These are phyloP conservation scores for Muscidifurax raptorellus DNA, from an alignment of 1,140 invertebrate species.

Conservation along the genomic window DNA sequence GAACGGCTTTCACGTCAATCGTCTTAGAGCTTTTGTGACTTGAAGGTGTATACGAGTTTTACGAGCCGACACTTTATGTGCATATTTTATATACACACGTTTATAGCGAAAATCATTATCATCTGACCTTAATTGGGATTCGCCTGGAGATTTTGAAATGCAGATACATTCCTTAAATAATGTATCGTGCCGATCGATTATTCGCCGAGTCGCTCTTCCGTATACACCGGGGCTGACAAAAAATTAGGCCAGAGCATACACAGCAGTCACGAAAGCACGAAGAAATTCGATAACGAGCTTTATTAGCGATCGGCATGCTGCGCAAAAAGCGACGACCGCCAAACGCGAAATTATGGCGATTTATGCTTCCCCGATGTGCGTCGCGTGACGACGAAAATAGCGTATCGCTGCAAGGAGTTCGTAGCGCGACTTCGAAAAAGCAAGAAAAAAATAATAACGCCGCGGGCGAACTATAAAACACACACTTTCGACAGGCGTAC, in stretches of 20 bases:
- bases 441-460: neutral
- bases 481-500: neutral
- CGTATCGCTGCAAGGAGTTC: too few species aligned
- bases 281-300: slow-evolving; percentile 2
- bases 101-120: neutral
- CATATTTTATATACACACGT: too few species aligned
- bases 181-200: neutral
- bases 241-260: slow-evolving; percentile 7
- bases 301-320: slow-evolving; percentile 6
- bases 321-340: neutral
- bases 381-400: neutral
- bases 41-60: too few species aligned
- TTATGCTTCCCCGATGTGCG: neutral
- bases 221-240: neutral
- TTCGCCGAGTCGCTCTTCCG: neutral
- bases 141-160: neutral
- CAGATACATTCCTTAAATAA: neutral
- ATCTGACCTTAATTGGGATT: neutral
- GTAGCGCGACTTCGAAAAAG: neutral
- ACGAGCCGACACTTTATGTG: too few species aligned
- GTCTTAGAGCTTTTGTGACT: too few species aligned
- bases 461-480: neutral
- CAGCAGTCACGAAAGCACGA: neutral
- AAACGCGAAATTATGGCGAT: slow-evolving; percentile 10
- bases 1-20: too few species aligned